Base-by-base conservation (phyloP, 2,113 vertebrate species). In the Ochotona princeps region DNA sequence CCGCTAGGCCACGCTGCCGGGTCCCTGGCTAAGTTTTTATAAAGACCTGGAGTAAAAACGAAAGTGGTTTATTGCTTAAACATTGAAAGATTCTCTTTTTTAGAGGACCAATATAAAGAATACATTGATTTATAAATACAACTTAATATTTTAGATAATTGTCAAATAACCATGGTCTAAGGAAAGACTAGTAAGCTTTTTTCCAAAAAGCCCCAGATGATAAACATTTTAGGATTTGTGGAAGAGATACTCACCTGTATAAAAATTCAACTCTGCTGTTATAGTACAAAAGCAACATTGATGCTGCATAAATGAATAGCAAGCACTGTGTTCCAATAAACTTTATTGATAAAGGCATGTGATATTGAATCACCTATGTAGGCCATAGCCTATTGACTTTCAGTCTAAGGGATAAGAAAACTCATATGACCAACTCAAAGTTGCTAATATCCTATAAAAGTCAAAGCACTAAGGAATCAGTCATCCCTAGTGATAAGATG, bases 361-460 rank as follows among this genome's bases (percentile, higher is more conserved):
- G 54, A 63, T 30, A 21, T 15, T 49, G 21, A 89, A 91, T 60
- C 93, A 54, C 49, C 85, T 47, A 23, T 5, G 1, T 28, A 67
- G 35, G 17, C 12, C 44, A 10, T 73, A 49, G 26, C 75, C 30
- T 87, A 44, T 61, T 94, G n/a, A 91, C 15, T 1, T 2, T 67
- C 20, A 63, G 30, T 79, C 32, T 86, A 92, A 38, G n/a, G 7
- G 66, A 51, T 2, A 60, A 91, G 69, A 25, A 83, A 65, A 65
- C 47, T 80, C 8, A 35, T 20, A 12, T 82, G 35, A 93, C 26
- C 9, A 49, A 11, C 5, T 90, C 18, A 69, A 54, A 90, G 84
- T 90, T 70, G 57, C 72, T 60, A 92, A 61, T 61, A 51, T 79
- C 26, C 61, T 86, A 4, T 90, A 93, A 92, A 95, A 82, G 74